Base-by-base conservation (phyloP, 2,113 vertebrate genomes). In the Rhagologus leucostigma region DNA sequence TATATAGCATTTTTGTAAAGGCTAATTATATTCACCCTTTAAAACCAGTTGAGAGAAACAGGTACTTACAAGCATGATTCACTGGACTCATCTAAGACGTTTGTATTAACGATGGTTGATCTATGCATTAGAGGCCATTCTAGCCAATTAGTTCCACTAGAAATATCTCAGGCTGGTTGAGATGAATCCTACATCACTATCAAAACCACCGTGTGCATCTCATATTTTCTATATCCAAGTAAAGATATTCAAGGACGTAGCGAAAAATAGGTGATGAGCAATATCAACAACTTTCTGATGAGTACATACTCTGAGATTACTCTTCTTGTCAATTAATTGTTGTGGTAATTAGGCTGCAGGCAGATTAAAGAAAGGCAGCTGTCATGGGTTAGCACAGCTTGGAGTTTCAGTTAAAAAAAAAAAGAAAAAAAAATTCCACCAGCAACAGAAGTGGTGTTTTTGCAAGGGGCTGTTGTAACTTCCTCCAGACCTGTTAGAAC, bases 71-170 rank as follows among this genome's bases (percentile, higher is more conserved):
- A 63, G 4, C 12, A 52, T 59, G 37, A 42, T 44, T 57, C 39
- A 44, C 27, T 69, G 39, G 35, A 64, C 17, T 32, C 15, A 39
- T 32, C 50, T 74, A 53, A 63, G n/a, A 17, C 0, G 0, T 37
- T 30, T 1, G 5, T 57, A 44, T n/a, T 33, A 67, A 23, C 0
- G 0, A 55, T 21, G 6, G 0, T 9, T 32, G 24, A 78, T 14
- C 27, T 50, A 8, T 23, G 30, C 4, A 2, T 83, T 53, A 63
- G 27, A 78, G 27, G 37, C 62, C 23, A 53, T 19, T 27, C 32
- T 59, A 69, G 32, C 56, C 8, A 52, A 75, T 42, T 74, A 65
- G 22, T 42, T 55, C 16, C 22, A 24, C n/a, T 70, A 33, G 23
- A 35, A 67, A 29, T 55, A 74, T n/a, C n/a, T 71, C 60, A 50